A percentile compares a stretch with the other conserved stretches of the same genome.
phyloP scores from a whole-genome alignment of 2,797 vertebrate species.

The Nyctibius grandis region DNA sequence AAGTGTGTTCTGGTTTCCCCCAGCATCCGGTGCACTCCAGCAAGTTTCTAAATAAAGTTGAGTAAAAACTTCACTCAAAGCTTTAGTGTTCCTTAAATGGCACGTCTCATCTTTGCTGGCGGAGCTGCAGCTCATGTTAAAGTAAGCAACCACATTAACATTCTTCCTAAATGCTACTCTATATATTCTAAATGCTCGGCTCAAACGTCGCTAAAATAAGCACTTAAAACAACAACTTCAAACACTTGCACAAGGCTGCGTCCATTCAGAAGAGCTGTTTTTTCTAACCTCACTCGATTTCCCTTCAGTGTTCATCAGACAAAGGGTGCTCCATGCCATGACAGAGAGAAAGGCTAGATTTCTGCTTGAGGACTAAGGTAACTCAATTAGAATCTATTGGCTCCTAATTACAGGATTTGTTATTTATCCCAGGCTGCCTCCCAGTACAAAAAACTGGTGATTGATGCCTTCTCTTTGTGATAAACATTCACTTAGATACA shows the following conservation, averaged over 20 bases:
- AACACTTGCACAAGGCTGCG: neutral
- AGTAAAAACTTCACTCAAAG: neutral
- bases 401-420: slow-evolving; percentile 29
- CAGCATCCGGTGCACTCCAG: slow-evolving; percentile 35
- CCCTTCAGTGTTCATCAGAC: neutral
- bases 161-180: neutral
- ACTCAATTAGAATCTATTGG: slow-evolving; percentile 6
- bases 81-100: slow-evolving; percentile 6
- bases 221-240: slow-evolving; percentile 1
- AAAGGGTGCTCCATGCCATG: slow-evolving; percentile 5
- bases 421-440: neutral
- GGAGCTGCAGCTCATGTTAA: slow-evolving; percentile 6
- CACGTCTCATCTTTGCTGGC: neutral
- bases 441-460: neutral
- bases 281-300: neutral
- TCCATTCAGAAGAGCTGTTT: neutral
- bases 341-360: neutral
- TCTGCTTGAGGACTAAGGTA: neutral
- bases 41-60: slow-evolving; percentile 47
- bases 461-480: neutral
- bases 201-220: slow-evolving; percentile 23
- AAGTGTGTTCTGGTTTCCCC: slow-evolving; percentile 50
- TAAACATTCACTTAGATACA: neutral
- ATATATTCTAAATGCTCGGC: slow-evolving; percentile 7
- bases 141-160: slow-evolving; percentile 2